Base-by-base conservation (phyloP, 2,113 vertebrate genomes). In the Motacilla tschutschensis region DNA sequence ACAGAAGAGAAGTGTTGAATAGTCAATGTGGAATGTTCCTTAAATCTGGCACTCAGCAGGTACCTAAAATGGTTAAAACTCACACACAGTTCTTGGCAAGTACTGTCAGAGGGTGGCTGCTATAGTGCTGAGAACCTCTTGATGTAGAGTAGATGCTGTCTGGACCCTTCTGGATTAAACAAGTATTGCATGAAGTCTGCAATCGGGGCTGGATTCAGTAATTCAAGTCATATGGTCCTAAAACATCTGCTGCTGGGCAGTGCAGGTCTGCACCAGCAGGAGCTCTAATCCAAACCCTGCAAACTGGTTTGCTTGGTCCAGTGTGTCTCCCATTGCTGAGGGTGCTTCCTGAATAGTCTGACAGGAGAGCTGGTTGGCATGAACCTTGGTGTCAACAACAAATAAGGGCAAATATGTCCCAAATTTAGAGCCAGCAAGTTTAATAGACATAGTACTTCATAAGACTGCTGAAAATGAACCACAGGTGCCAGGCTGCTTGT, bases 171-270 rank as follows among this genome's bases (percentile, higher is more conserved):
- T 70, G 63, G 78, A 58, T 88, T 65, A 59, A 70, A 66, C 47
- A 76, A 88, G 28, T 65, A 76, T 59, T 66, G 26, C 26, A 55
- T 14, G 51, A 87, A 84, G 5, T 44, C 72, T 90, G 36, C n/a
- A 79, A 14, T 44, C 55, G 40, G 26, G 36, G 51, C 58, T 66
- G 72, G 53, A 59, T 87, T 85, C 75, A 79, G 64, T 82, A 84
- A 79, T 55, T 53, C 8, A 6, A 69, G 36, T 66, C 28, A 13
- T 66, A 8, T 1, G 25, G 55, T 40, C 55, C 67, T 65, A 58
- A 63, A 85, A n/a, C n/a, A 54, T 16, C 28, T 3, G 1, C 44
- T 0, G 0, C 55, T 0, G 2, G 58, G 53, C 83, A 60, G 29
- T 28, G 63, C 46, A 57, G 16, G 14, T 53, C 18, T 5, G 57